phyloP scores from a whole-genome alignment of 1,140 invertebrate species.

The Papilio helenus region DNA sequence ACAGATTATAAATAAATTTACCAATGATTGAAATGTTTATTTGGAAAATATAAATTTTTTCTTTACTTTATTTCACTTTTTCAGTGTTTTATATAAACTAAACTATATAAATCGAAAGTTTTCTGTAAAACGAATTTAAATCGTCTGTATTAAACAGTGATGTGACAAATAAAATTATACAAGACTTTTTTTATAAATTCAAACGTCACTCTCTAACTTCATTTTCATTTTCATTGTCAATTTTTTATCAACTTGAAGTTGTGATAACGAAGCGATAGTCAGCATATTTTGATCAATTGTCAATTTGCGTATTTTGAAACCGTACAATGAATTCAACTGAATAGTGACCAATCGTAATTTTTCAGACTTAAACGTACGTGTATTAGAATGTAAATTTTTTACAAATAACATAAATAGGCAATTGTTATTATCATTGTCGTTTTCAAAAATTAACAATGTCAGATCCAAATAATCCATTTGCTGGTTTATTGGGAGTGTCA shows the following conservation, averaged over 20 bases:
- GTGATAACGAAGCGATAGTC: constrained; percentile 56
- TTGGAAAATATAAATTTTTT: not conserved
- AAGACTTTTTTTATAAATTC: constrained; percentile 23
- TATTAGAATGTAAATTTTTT: constrained; percentile 43
- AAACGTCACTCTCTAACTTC: constrained; percentile 36
- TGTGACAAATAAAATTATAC: constrained; percentile 15
- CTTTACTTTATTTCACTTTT: not conserved
- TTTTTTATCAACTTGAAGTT: constrained; percentile 52
- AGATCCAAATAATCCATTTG: constrained; percentile 75
- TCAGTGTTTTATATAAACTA: not conserved
- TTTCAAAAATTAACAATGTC: constrained; percentile 62
- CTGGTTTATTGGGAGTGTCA: constrained; percentile 67
- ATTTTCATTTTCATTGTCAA: constrained; percentile 42
- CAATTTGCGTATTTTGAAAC: constrained; percentile 39
- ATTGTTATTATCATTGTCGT: constrained; percentile 44
- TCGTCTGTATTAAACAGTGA: not conserved
- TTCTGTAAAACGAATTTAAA: not conserved
- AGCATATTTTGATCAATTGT: constrained; percentile 48
- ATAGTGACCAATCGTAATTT: constrained; percentile 5
- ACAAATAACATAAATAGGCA: constrained; percentile 12
- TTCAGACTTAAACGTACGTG: not conserved
- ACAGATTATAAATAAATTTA: constrained; percentile 18
- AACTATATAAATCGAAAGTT: not conserved
- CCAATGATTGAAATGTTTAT: not conserved
- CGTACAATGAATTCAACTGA: constrained; percentile 40